Evolutionary conservation across 2,113 vertebrate genomes (phyloP).

Genomic region (Hippocampus abdominalis): DNA sequence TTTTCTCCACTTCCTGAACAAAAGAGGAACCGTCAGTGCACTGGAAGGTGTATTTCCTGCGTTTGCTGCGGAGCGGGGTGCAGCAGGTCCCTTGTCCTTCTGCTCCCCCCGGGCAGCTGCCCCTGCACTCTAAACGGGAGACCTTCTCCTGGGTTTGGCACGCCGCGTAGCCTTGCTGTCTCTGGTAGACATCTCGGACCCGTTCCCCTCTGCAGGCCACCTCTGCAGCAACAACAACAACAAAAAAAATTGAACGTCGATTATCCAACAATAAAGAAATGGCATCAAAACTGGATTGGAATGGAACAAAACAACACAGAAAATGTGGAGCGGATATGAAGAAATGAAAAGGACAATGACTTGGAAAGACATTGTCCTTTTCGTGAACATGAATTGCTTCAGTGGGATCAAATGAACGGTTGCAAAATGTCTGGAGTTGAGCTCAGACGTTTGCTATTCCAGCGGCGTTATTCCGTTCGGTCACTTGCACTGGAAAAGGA

Average conservation of each 20-base stretch:
- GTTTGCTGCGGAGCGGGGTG: constrained; percentile 88
- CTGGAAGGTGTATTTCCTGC: constrained; percentile 96
- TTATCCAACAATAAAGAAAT: background rate
- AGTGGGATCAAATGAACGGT: too few species aligned
- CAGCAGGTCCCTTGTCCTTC: constrained; percentile 82
- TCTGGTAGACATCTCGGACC: constrained; percentile 95
- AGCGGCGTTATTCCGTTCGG: too few species aligned
- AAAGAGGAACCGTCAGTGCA: constrained; percentile 97
- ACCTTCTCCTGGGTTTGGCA: constrained; percentile 99
- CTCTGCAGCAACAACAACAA: too few species aligned
- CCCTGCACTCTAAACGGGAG: constrained; percentile 90
- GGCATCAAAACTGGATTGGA: background rate
- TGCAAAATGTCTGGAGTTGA: too few species aligned
- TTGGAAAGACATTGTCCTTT: too few species aligned
- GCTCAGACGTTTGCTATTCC: too few species aligned
- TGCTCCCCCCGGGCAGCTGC: constrained; percentile 77
- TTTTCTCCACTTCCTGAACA: constrained; percentile 95
- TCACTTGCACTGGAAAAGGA: too few species aligned
- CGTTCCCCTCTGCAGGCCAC: constrained; percentile 97
- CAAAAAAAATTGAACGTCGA: background rate
- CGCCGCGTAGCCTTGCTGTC: constrained; percentile 96
- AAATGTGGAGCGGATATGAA: background rate
- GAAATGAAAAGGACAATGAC: background rate
- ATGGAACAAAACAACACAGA: constrained; percentile 1
- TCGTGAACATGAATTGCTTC: too few species aligned